Conservation (phyloP, 2,797 vertebrate species). For the Arctocebus calabarensis region DNA sequence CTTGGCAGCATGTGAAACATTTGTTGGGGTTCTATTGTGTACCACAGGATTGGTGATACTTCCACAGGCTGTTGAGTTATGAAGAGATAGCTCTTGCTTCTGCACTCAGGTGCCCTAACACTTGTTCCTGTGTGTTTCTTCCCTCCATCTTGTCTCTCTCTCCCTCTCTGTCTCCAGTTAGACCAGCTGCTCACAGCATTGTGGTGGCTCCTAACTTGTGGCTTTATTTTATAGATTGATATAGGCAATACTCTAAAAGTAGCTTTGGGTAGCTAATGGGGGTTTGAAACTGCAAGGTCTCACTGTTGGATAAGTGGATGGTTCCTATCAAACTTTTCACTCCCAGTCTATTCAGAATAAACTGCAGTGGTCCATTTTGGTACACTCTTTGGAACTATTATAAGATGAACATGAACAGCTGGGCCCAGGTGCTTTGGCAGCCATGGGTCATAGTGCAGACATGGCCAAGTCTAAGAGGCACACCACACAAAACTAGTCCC, state of each 20-base stretch:
- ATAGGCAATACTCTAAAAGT: neutral
- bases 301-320: neutral
- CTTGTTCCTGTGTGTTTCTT: rapidly evolving
- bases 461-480: too few species aligned
- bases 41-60: neutral
- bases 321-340: neutral
- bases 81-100: neutral
- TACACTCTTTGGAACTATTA: neutral
- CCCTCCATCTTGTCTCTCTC: neutral
- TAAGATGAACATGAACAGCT: neutral
- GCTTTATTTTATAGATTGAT: neutral
- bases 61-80: neutral
- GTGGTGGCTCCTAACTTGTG: neutral
- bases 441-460: too few species aligned
- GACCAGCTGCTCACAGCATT: neutral
- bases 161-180: neutral
- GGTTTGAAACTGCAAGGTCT: neutral
- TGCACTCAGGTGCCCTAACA: neutral
- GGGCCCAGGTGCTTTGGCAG: too few species aligned
- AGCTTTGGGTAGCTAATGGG: neutral
- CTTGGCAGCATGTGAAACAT: neutral
- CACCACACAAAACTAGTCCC: too few species aligned
- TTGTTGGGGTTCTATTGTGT: neutral
- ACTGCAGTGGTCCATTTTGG: too few species aligned
- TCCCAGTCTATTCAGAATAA: neutral